Evolutionary conservation across 2,888 invertebrate genomes (phyloP).

Genomic region (Dione vanillae): DNA sequence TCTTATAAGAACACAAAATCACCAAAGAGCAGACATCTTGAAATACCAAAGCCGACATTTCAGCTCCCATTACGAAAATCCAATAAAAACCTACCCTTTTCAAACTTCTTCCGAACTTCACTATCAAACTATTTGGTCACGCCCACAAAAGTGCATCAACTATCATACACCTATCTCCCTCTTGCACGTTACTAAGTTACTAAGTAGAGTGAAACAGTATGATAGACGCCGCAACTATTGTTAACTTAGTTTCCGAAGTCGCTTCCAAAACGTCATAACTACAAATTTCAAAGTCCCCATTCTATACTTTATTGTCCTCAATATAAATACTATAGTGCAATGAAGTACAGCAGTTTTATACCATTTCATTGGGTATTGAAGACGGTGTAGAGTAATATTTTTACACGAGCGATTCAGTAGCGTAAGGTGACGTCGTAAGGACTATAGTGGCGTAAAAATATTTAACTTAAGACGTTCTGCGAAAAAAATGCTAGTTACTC

Average conservation of each 20-base stretch:
- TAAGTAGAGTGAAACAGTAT: constrained; percentile 63
- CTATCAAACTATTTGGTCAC: constrained; percentile 76
- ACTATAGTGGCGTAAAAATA: constrained; percentile 82
- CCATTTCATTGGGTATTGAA: constrained; percentile 51
- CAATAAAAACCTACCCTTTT: constrained; percentile 79
- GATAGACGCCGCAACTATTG: constrained; percentile 69
- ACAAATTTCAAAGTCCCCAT: constrained; percentile 8
- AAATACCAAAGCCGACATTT: constrained; percentile 61
- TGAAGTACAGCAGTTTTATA: constrained; percentile 37
- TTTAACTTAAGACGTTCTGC: constrained; percentile 81
- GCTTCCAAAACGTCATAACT: constrained; percentile 51
- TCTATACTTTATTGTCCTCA: background rate
- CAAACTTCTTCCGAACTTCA: constrained; percentile 81
- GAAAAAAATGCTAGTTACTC: constrained; percentile 80
- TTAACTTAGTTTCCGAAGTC: constrained; percentile 72
- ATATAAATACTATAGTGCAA: constrained; percentile 36
- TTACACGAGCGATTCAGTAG: constrained; percentile 82
- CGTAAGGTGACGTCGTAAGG: constrained; percentile 78
- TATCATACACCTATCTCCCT: constrained; percentile 59
- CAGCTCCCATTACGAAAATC: constrained; percentile 70
- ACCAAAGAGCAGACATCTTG: constrained; percentile 54
- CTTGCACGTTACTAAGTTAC: constrained; percentile 50
- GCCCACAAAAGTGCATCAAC: constrained; percentile 59
- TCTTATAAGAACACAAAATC: constrained; percentile 19
- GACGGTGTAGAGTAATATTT: constrained; percentile 73